Conservation (phyloP, 2,888 invertebrate genomes). For the Lasioglossum vierecki region DNA sequence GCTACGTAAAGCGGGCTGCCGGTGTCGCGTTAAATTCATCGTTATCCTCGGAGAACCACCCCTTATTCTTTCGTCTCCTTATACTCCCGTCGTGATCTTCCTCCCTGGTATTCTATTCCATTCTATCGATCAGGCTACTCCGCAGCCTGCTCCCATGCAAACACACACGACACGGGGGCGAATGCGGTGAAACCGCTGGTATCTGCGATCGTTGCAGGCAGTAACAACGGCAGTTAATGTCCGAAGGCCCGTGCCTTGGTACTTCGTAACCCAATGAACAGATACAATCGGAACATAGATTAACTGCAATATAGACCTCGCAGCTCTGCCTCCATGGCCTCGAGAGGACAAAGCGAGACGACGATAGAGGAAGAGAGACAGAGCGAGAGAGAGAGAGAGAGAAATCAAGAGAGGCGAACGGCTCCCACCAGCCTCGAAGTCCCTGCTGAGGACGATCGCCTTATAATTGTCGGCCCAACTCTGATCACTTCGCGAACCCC, state of each 20-base stretch:
- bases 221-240: constrained; percentile 83
- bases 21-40: constrained; percentile 61
- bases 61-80: constrained; percentile 53
- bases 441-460: constrained; percentile 54
- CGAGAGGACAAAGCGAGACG: constrained; percentile 45
- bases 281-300: constrained; percentile 83
- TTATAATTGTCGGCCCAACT: constrained; percentile 59
- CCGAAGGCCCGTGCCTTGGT: constrained; percentile 79
- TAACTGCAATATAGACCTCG: constrained; percentile 82
- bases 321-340: constrained; percentile 63
- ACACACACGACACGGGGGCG: constrained; percentile 74
- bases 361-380: constrained; percentile 2
- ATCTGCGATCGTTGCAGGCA: constrained; percentile 81
- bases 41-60: constrained; percentile 49
- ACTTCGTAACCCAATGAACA: constrained; percentile 82
- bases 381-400: not conserved
- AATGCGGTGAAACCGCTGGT: constrained; percentile 80
- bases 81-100: constrained; percentile 65
- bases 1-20: constrained; percentile 30
- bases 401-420: constrained; percentile 7
- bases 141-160: constrained; percentile 74
- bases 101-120: constrained; percentile 72
- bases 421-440: constrained; percentile 40
- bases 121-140: constrained; percentile 78
- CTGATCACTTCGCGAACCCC: constrained; percentile 37